Evolutionary conservation across 2,797 vertebrate genomes (phyloP).

Genomic region (Coilia nasus): DNA sequence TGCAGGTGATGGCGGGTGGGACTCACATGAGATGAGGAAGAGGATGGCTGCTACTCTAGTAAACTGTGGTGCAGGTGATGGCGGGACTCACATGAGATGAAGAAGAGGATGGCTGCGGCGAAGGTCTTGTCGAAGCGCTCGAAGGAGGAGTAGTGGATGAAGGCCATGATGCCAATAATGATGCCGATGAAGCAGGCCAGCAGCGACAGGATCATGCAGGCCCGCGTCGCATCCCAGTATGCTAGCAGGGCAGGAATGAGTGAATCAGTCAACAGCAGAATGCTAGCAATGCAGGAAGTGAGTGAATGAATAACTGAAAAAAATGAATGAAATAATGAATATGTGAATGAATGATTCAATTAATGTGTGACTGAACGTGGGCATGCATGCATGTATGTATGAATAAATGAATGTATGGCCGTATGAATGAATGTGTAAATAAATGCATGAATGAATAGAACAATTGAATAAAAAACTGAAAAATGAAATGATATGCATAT

Average conservation of each 20-base stretch:
- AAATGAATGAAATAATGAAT: not conserved
- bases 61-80: too few relatives aligned
- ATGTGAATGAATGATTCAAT: too few relatives aligned
- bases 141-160: conserved; percentile 77
- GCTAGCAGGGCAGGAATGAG: conserved; percentile 53
- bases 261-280: conserved; percentile 34
- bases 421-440: conserved; percentile 17
- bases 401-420: conserved; percentile 25
- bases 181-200: conserved; percentile 75
- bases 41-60: too few relatives aligned
- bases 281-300: conserved; percentile 28
- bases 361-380: too few relatives aligned
- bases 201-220: conserved; percentile 77
- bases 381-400: too few relatives aligned
- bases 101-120: conserved; percentile 77
- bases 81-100: conserved; percentile 78
- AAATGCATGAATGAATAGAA: not conserved
- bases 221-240: conserved; percentile 74
- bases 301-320: conserved; percentile 30
- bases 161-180: conserved; percentile 77
- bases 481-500: too few relatives aligned
- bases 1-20: too few relatives aligned
- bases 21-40: too few relatives aligned
- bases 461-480: too few relatives aligned
- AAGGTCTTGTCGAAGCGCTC: conserved; percentile 78